Percentiles rank a stretch among this genome's conserved stretches.
Conservation (phyloP, 2,113 vertebrate genomes). For the Anhinga anhinga region DNA sequence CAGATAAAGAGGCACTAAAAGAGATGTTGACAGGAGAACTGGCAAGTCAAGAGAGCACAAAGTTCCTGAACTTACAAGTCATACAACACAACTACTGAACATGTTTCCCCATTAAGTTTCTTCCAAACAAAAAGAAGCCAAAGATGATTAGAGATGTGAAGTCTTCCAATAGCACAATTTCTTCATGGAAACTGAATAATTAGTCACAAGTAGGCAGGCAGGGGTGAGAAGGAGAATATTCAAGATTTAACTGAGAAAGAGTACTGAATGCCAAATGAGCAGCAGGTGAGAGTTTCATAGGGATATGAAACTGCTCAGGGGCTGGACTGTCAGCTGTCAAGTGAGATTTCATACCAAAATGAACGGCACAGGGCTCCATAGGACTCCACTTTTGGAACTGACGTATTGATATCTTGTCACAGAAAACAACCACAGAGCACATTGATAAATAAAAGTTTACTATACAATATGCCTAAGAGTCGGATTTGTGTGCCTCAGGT, state of each 20-base stretch:
- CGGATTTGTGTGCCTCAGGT: not conserved
- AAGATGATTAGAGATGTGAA: not conserved
- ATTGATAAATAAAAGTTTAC: not conserved
- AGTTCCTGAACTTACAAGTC: not conserved
- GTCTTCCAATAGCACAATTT: not conserved
- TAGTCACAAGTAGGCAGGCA: not conserved
- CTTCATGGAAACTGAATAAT: not conserved
- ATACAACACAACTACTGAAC: not conserved
- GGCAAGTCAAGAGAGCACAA: not conserved
- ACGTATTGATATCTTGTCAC: not conserved
- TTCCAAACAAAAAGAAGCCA: not conserved
- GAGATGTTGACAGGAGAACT: not conserved
- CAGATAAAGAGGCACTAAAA: not conserved
- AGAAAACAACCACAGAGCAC: not conserved
- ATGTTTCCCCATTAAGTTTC: not conserved
- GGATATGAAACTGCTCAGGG: not conserved
- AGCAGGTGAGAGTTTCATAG: constrained; percentile 33
- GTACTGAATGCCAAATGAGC: not conserved
- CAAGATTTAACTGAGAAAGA: not conserved
- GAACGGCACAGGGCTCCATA: not conserved
- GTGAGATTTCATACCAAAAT: constrained; percentile 12
- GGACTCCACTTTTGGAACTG: not conserved
- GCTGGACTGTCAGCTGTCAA: constrained; percentile 23
- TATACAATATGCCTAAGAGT: not conserved
- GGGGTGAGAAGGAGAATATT: not conserved